Conservation (phyloP, 1,140 invertebrate genomes). For the Holotrichia oblita region DNA sequence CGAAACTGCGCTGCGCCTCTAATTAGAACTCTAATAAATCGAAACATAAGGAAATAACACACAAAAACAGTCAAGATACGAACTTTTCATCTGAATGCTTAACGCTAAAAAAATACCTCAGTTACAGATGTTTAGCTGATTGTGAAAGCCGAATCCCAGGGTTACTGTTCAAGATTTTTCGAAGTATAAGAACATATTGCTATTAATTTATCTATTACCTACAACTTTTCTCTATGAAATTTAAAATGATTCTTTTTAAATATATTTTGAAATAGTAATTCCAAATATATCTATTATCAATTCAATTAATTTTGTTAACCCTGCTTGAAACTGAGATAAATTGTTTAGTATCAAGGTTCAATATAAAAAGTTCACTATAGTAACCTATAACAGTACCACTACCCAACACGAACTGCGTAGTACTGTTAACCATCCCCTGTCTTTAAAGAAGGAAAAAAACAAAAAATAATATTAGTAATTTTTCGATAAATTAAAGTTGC, state of each 20-base stretch:
- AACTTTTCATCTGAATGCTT: slow-evolving; percentile 31
- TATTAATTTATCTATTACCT: too few relatives aligned
- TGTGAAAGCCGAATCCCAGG: background rate
- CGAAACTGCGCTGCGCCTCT: background rate
- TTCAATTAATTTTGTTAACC: slow-evolving; percentile 16
- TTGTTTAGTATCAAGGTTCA: slow-evolving; percentile 29
- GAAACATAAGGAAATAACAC: slow-evolving; percentile 32
- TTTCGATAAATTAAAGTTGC: background rate
- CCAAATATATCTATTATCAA: background rate
- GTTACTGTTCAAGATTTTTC: background rate
- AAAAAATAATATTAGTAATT: slow-evolving; percentile 24
- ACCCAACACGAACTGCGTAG: slow-evolving; percentile 38
- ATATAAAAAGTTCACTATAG: slow-evolving; percentile 21
- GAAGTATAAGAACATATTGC: background rate
- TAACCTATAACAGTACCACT: slow-evolving; percentile 43
- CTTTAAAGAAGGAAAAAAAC: slow-evolving; percentile 20
- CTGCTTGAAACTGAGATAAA: slow-evolving; percentile 28
- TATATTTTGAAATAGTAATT: background rate
- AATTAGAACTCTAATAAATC: slow-evolving; percentile 28
- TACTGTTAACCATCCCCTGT: slow-evolving; percentile 40
- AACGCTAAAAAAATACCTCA: slow-evolving; percentile 25
- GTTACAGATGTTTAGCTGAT: background rate
- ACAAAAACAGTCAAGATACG: slow-evolving; percentile 45
- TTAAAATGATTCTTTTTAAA: too few relatives aligned
- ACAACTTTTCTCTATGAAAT: too few relatives aligned